Evolutionary conservation across 2,113 vertebrate species (phyloP).

Genomic region (Orthonyx spaldingii): DNA sequence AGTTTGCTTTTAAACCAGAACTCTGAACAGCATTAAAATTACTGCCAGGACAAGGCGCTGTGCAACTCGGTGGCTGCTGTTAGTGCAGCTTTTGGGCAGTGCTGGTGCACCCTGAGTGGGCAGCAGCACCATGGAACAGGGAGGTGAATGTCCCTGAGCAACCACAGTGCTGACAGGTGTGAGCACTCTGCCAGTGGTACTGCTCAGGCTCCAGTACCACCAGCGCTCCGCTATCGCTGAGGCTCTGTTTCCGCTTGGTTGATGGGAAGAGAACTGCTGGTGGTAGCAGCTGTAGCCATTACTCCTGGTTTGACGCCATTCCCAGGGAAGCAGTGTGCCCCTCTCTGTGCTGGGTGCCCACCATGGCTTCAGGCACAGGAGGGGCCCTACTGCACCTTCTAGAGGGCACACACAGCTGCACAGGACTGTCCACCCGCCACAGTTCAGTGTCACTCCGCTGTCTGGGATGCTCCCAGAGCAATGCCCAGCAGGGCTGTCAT

Average conservation of each 20-base stretch:
- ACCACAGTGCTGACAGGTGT: not conserved
- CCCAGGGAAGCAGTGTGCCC: fast-evolving
- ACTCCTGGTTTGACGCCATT: not conserved
- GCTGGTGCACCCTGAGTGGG: too few relatives aligned
- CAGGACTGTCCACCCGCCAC: fast-evolving
- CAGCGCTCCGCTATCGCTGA: fast-evolving
- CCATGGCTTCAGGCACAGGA: fast-evolving
- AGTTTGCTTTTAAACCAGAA: not conserved
- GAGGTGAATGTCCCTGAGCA: not conserved
- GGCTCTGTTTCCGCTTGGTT: not conserved
- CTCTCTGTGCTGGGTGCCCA: not conserved
- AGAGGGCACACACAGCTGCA: fast-evolving
- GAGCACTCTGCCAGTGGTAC: fast-evolving
- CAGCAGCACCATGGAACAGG: not conserved
- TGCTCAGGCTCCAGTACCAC: not conserved
- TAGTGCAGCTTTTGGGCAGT: not conserved
- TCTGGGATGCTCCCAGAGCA: not conserved
- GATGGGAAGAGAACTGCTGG: not conserved
- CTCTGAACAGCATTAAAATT: not conserved
- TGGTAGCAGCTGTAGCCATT: not conserved
- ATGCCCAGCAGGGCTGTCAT: fast-evolving
- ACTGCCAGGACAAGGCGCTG: not conserved
- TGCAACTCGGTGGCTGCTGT: not conserved
- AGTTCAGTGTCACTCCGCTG: fast-evolving
- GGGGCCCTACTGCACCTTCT: fast-evolving